Base-by-base conservation (phyloP, 1,140 invertebrate species). In the Tribolium castaneum region DNA sequence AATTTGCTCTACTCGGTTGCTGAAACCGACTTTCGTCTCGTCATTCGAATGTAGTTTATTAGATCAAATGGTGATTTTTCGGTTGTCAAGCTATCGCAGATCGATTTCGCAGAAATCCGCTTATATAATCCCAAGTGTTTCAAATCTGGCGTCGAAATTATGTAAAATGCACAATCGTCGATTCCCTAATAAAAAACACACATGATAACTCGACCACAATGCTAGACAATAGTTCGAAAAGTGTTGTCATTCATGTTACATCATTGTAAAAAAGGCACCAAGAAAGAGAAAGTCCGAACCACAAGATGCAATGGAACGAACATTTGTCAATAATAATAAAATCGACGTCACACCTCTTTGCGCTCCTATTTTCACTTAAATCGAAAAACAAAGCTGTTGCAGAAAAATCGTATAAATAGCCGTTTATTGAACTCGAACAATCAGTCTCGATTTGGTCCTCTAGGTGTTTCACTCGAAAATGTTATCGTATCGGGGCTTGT, bases 261-360 rank as follows among this genome's bases (percentile, higher is more conserved):
- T 75, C 72, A 75, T 39, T 19, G 3, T 25, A 56, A 75, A 75
- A 75, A 56, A 59, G 2, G 39, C 72, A 12, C 16, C 14, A 30
- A 75, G 54, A 76, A 73, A 78, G 81, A 81, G 82, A 84, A 84
- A 83, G 82, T 83, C 62, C 49, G 70, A 80, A 84, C 83, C 83
- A 71, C 83, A 84, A 82, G 80, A 83, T 83, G 82, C 82, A 84
- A 84, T 84, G 83, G 79, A 78, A 70, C 72, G 59, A 79, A 56
- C 70, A 79, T 83, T 83, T 83, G 80, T 81, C 79, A 84, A 81
- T 80, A 66, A 59, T 59, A 59, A 66, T 66, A 80, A 78, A 70
- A 52, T 72, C 35, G 76, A 78, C 78, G 80, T 79, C 80, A 83
- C 82, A 84, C 78, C 80, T 79, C 70, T 75, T 78, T 74, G 52